Conservation (phyloP, 2,888 invertebrate species). For the Strigamia transsilvanica region DNA sequence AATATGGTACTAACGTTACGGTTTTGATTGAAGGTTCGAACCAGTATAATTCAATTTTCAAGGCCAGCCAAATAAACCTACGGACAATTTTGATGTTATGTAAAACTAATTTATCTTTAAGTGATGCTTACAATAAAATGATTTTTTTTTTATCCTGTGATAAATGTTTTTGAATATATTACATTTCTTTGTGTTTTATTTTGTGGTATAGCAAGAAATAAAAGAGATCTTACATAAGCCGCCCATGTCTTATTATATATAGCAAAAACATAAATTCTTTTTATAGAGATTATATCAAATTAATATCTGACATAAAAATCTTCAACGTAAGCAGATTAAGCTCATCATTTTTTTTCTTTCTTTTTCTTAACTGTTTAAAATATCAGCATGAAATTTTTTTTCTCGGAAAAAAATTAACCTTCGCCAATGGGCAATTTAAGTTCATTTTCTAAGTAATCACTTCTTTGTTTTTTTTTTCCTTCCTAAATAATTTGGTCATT, state of each 20-base stretch:
- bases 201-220: background rate
- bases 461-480: background rate
- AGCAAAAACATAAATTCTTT: constrained; percentile 14
- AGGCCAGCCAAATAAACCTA: no score
- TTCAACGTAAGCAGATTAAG: constrained; percentile 20
- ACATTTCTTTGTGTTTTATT: background rate
- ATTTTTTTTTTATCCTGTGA: no score
- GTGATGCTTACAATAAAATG: no score
- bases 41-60: no score
- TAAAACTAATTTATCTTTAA: no score
- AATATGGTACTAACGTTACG: no score
- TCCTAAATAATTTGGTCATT: background rate
- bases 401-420: background rate
- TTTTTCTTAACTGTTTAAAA: constrained; percentile 14
- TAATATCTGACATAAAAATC: constrained; percentile 20
- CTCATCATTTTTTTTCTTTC: background rate
- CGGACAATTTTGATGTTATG: no score
- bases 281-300: constrained; percentile 9
- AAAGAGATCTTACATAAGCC: background rate
- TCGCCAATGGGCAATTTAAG: constrained; percentile 11
- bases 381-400: constrained; percentile 20
- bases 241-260: background rate
- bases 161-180: background rate
- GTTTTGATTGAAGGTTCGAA: no score
- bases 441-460: constrained; percentile 14